Evolutionary conservation across 1,140 invertebrate species (phyloP).

Genomic region (Reticulitermes speratus): DNA sequence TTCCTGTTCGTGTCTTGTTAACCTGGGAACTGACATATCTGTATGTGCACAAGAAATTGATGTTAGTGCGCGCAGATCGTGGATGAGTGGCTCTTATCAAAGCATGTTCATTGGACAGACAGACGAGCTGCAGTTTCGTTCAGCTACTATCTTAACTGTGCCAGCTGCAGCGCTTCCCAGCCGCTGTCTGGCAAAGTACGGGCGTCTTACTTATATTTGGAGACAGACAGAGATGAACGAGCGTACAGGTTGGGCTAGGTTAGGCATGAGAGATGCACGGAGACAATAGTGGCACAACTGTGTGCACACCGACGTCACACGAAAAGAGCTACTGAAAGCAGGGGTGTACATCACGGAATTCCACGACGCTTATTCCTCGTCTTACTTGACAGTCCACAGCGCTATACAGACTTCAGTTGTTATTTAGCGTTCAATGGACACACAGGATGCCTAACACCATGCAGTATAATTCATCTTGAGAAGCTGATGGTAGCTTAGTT

Average conservation of each 20-base stretch:
- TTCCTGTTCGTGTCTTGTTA: not conserved
- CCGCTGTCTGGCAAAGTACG: not conserved
- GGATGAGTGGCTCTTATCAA: not conserved
- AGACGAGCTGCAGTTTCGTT: not conserved
- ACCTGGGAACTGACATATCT: constrained; percentile 1
- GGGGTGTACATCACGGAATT: no score
- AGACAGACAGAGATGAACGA: not conserved
- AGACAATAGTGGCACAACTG: not conserved
- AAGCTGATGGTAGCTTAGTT: no score
- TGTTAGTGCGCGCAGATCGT: not conserved
- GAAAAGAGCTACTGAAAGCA: not conserved
- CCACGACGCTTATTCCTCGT: no score
- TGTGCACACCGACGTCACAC: not conserved
- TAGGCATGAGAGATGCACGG: not conserved
- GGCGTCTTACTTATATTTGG: not conserved
- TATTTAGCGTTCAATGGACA: no score
- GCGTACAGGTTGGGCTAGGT: not conserved
- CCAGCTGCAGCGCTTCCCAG: not conserved
- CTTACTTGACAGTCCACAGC: no score
- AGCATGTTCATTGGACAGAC: not conserved
- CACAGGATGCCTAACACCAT: no score
- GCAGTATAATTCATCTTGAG: no score
- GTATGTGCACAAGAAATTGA: not conserved
- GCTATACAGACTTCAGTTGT: no score
- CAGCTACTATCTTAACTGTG: not conserved